These are phyloP conservation scores for Drosophila repleta DNA, from an alignment of 1,140 invertebrate species.

Conservation along the genomic window DNA sequence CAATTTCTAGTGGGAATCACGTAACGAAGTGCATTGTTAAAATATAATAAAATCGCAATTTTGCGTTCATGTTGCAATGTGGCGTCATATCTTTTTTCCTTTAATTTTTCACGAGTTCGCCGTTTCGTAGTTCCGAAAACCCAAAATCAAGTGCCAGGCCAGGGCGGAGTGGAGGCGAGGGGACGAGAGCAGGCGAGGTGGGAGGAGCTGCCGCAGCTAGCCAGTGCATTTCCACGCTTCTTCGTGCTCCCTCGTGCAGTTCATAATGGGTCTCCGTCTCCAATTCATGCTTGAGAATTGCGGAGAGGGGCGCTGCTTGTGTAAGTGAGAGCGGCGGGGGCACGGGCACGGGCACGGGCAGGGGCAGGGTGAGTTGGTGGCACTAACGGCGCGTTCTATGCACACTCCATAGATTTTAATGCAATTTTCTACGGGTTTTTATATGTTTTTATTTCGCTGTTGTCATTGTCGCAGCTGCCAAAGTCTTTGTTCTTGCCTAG, in stretches of 20 bases:
- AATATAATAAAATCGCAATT: conserved; percentile 83
- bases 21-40: conserved; percentile 83
- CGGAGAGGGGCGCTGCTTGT: neutral
- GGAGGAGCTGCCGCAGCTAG: neutral
- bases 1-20: conserved; percentile 77
- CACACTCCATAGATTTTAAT: conserved; percentile 83
- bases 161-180: neutral
- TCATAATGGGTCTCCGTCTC: conserved; percentile 44
- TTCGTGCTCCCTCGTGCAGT: conserved; percentile 34
- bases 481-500: conserved; percentile 75
- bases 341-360: no score
- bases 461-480: conserved; percentile 81
- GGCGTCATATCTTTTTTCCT: conserved; percentile 83
- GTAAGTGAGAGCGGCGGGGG: neutral
- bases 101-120: conserved; percentile 81
- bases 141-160: conserved; percentile 34
- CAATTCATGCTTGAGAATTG: conserved; percentile 1
- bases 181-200: neutral
- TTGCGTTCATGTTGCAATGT: conserved; percentile 83
- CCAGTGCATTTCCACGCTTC: conserved; percentile 16
- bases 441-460: conserved; percentile 74
- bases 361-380: neutral
- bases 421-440: conserved; percentile 78
- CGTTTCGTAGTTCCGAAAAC: conserved; percentile 78
- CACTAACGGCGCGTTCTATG: conserved; percentile 59